Conservation (phyloP, 2,797 vertebrate species). For the Nyctibius grandis region DNA sequence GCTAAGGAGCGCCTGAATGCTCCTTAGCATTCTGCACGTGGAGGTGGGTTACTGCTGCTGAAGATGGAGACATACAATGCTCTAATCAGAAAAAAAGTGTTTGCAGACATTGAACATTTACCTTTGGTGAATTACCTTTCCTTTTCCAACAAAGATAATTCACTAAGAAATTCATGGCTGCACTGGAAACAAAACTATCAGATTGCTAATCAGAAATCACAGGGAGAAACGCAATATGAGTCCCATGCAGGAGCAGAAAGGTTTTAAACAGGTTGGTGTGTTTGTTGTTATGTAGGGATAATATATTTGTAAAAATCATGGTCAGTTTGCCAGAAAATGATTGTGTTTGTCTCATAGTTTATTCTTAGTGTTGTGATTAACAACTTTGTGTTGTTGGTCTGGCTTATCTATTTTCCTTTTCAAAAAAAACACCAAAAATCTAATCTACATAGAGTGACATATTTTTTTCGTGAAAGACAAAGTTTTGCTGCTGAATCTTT, state of each 20-base stretch:
- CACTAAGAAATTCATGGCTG: background rate
- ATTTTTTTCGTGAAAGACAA: background rate
- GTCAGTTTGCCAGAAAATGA: background rate
- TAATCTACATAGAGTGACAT: background rate
- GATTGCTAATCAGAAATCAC: background rate
- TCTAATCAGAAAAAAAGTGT: background rate
- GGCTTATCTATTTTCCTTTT: background rate
- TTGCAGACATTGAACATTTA: background rate
- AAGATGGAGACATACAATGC: background rate
- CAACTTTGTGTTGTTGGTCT: background rate
- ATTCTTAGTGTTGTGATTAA: background rate
- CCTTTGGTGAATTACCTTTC: background rate
- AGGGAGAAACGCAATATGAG: background rate
- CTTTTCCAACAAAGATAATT: background rate
- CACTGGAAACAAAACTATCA: background rate
- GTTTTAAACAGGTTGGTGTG: background rate
- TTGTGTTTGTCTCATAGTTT: background rate
- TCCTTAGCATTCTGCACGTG: background rate
- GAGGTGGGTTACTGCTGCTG: background rate
- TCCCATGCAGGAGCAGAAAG: background rate
- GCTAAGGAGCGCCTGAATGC: background rate
- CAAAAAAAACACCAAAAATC: fast-evolving
- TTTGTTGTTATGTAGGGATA: background rate
- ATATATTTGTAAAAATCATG: background rate
- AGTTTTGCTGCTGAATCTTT: background rate